Conservation (phyloP, 1,140 invertebrate genomes). For the Andrena cerasifolii region DNA sequence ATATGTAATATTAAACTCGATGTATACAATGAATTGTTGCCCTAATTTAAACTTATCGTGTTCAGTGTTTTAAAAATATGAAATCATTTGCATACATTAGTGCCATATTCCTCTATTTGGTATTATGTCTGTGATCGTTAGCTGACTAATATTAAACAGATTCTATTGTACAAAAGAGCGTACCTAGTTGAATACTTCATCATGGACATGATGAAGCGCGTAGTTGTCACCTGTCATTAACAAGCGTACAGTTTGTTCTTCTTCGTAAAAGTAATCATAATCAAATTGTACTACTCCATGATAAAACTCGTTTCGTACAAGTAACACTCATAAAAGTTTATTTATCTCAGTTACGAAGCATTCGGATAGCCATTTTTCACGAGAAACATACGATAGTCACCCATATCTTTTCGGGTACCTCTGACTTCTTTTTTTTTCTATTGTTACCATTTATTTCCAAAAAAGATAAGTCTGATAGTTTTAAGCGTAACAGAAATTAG, state of each 20-base stretch:
- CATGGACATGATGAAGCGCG: background rate
- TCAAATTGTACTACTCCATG: conserved; percentile 32
- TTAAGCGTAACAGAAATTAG: conserved; percentile 61
- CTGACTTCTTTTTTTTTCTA: conserved; percentile 16
- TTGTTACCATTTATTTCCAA: conserved; percentile 56
- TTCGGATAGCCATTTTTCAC: conserved; percentile 14
- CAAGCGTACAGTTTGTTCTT: conserved; percentile 41
- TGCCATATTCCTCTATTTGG: conserved; percentile 74
- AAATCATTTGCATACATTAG: conserved; percentile 56
- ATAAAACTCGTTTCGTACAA: conserved; percentile 38
- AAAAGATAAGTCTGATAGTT: conserved; percentile 66
- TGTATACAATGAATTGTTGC: conserved; percentile 9
- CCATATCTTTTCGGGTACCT: background rate
- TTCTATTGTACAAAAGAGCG: conserved; percentile 69
- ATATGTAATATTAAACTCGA: background rate
- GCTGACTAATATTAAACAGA: conserved; percentile 63
- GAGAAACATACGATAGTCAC: conserved; percentile 6
- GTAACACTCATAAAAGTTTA: background rate
- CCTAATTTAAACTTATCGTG: conserved; percentile 35
- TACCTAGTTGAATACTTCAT: conserved; percentile 65
- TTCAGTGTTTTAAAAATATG: conserved; percentile 38
- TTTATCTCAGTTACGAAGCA: conserved; percentile 5
- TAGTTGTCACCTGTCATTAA: conserved; percentile 34
- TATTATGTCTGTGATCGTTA: conserved; percentile 75
- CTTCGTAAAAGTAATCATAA: conserved; percentile 32